A percentile compares a stretch with the other conserved stretches of the same genome.
Evolutionary conservation across 2,888 invertebrate species (phyloP).

Genomic region (Leptopterna dolabrata): DNA sequence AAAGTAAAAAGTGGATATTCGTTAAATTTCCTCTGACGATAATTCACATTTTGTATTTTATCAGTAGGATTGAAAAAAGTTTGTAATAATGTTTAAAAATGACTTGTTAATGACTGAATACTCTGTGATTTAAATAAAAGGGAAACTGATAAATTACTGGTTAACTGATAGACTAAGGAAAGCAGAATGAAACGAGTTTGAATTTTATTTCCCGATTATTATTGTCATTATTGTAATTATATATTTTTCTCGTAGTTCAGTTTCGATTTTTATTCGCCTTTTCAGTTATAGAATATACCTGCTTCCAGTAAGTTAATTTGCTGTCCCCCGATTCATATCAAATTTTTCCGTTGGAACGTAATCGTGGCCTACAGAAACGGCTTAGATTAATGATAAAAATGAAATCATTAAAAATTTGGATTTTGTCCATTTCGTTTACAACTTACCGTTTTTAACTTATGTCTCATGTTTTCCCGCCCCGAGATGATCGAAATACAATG

Average conservation of each 20-base stretch:
- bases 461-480: not conserved
- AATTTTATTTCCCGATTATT: constrained; percentile 14
- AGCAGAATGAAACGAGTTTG: constrained; percentile 22
- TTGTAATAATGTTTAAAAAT: constrained; percentile 18
- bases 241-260: not conserved
- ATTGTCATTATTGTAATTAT: not conserved
- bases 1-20: constrained; percentile 6
- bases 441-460: not conserved
- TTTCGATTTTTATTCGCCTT: not conserved
- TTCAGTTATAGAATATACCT: not conserved
- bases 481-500: not conserved
- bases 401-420: too few relatives aligned
- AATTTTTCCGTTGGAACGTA: not conserved
- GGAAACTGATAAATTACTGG: constrained; percentile 52
- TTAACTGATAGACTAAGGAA: constrained; percentile 48
- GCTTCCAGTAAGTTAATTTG: too few relatives aligned
- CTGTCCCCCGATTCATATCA: too few relatives aligned
- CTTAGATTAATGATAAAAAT: not conserved
- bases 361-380: not conserved
- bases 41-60: constrained; percentile 45
- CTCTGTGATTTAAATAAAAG: constrained; percentile 57
- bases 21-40: constrained; percentile 5
- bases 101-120: constrained; percentile 58
- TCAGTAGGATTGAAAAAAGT: constrained; percentile 35
- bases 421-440: not conserved